Base-by-base conservation (phyloP, 1,140 invertebrate genomes). In the Bombus confusus region DNA sequence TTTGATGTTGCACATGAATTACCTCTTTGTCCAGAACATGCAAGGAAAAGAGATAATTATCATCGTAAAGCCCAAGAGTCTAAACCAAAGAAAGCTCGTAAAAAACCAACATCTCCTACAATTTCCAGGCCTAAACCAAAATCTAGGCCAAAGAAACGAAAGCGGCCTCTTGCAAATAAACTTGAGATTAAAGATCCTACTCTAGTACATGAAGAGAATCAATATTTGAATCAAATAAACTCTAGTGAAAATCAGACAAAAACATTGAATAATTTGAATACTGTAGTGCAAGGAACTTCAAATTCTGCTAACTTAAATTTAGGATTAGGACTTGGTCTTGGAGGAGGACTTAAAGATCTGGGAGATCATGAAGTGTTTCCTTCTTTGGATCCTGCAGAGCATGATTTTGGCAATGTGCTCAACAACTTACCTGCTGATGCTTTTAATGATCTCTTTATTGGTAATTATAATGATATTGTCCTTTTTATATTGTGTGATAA, bases 401-500 rank as follows among this genome's bases (percentile, higher is more conserved):
- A 98, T 87, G 97, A 98, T 92, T 97, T 99, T 92, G 98, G 97
- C 77, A 98, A 98, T 92, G 98, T 98, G 57, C 96, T 98, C 73
- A 98, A 97, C 94, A 98, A 98, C 92, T 97, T 98, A 91, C 98
- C 98, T 80, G 97, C 98, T 88, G 98, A 98, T 95, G 98, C 98
- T 91, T 98, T 99, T 94, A 98, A 97, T 93, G 98, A 99, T 93
- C 96, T 99, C 82, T 98, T 99, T 94, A 96, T 96, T 90, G 96
- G 97, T 97, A 96, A 95, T 88, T 87, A 87, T 87, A 92, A 92
- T 93, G 91, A 80, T 62, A 3, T 77, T n/a, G 74, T 57, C 71
- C 80, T 39, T 75, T 34, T 73, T 41, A 6, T 28, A 47, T 76
- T 68, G 1, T 52, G 18, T 52, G 9, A 68, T n/a, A n/a, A n/a